Evolutionary conservation across 2,888 invertebrate species (phyloP).

Genomic region (Pecten maximus): DNA sequence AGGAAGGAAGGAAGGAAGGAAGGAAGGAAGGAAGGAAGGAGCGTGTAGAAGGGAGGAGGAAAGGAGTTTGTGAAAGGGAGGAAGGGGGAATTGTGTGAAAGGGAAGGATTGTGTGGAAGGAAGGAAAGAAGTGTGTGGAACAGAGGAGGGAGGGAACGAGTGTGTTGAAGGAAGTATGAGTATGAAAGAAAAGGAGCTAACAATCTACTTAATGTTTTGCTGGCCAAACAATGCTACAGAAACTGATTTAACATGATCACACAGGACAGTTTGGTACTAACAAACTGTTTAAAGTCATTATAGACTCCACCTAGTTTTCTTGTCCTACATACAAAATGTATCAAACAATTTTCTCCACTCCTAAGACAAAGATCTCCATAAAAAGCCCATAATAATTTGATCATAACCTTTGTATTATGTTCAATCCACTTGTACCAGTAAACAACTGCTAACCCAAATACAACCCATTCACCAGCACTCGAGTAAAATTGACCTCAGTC

Average conservation of each 20-base stretch:
- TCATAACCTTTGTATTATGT: not conserved
- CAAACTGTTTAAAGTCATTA: no score
- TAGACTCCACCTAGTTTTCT: not conserved
- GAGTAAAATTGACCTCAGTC: constrained; percentile 15
- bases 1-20: not conserved
- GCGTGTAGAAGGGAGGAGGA: not conserved
- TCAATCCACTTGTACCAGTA: not conserved
- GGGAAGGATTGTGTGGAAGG: no score
- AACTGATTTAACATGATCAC: no score
- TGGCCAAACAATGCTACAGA: no score
- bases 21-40: not conserved
- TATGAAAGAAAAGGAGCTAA: no score
- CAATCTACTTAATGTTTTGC: no score
- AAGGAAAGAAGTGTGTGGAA: no score
- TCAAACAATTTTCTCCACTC: not conserved
- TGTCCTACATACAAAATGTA: not conserved
- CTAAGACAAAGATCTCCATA: not conserved
- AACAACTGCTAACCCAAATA: not conserved
- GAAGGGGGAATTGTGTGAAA: not conserved
- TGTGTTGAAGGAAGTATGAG: no score
- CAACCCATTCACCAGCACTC: not conserved
- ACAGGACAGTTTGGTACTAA: no score
- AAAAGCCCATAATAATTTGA: constrained; percentile 17
- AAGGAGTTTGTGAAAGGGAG: no score
- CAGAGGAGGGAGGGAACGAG: no score